Evolutionary conservation across 1,140 invertebrate species (phyloP).

Genomic region (Dreissena rostriformis): DNA sequence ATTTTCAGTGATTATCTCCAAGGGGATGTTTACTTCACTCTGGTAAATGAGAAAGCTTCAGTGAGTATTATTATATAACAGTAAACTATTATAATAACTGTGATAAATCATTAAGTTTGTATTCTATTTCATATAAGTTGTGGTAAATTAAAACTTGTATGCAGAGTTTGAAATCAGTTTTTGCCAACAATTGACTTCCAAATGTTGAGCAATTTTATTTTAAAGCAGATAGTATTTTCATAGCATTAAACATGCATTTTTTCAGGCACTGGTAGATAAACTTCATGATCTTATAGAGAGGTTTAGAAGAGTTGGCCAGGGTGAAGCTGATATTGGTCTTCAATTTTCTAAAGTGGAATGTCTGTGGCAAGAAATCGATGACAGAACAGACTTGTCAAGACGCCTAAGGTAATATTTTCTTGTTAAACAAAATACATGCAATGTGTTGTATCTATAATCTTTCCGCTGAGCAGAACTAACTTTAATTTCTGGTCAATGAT

Average conservation of each 20-base stretch:
- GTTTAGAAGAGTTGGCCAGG: constrained; percentile 26
- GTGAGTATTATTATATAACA: constrained; percentile 12
- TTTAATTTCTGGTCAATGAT: background rate
- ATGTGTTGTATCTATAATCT: background rate
- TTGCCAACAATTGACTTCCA: no score
- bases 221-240: no score
- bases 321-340: constrained; percentile 23
- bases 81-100: no score
- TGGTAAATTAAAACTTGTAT: no score
- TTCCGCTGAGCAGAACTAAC: background rate
- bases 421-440: background rate
- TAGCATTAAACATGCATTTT: background rate
- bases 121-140: no score
- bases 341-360: constrained; percentile 25
- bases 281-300: constrained; percentile 20
- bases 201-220: no score
- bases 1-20: constrained; percentile 20
- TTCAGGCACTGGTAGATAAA: constrained; percentile 34
- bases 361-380: constrained; percentile 19
- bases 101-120: no score
- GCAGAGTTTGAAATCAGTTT: no score
- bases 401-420: constrained; percentile 25
- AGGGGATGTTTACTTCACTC: constrained; percentile 22
- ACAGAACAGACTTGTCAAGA: constrained; percentile 27
- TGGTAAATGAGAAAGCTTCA: background rate